Percentiles rank a stretch among this genome's conserved stretches.
These are phyloP conservation scores for Drosophila algonquin DNA, from an alignment of 2,888 invertebrate species.

Conservation along the genomic window DNA sequence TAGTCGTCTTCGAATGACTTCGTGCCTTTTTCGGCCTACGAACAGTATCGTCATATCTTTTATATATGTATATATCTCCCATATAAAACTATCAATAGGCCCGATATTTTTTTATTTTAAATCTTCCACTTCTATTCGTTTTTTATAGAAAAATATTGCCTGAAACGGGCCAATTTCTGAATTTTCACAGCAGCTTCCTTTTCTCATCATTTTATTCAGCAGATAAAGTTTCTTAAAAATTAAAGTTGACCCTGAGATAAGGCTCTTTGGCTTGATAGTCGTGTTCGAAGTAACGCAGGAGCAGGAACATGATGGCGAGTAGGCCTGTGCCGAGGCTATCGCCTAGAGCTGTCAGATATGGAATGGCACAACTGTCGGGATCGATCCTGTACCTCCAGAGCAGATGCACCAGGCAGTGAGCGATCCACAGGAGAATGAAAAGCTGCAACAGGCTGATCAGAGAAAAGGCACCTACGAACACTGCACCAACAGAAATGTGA, in stretches of 20 bases:
- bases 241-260: neutral
- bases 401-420: slow-evolving; percentile 46
- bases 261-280: slow-evolving; percentile 8
- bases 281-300: slow-evolving; percentile 1
- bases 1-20: too few relatives aligned
- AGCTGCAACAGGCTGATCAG: slow-evolving; percentile 42
- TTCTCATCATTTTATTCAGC: too few relatives aligned
- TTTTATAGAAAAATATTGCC: too few relatives aligned
- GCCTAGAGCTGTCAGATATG: slow-evolving; percentile 49
- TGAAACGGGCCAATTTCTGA: too few relatives aligned
- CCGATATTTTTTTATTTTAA: too few relatives aligned
- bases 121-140: too few relatives aligned
- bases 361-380: slow-evolving; percentile 53
- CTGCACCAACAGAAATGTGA: neutral
- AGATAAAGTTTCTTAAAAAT: neutral
- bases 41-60: too few relatives aligned
- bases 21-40: too few relatives aligned
- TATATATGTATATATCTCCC: too few relatives aligned
- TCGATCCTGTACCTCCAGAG: slow-evolving; percentile 46
- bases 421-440: slow-evolving; percentile 34
- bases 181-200: too few relatives aligned
- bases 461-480: slow-evolving; percentile 28
- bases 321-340: slow-evolving; percentile 49
- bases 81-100: too few relatives aligned
- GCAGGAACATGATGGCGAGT: slow-evolving; percentile 34